Evolutionary conservation across 2,113 vertebrate genomes (phyloP).

Genomic region (Chionis minor): DNA sequence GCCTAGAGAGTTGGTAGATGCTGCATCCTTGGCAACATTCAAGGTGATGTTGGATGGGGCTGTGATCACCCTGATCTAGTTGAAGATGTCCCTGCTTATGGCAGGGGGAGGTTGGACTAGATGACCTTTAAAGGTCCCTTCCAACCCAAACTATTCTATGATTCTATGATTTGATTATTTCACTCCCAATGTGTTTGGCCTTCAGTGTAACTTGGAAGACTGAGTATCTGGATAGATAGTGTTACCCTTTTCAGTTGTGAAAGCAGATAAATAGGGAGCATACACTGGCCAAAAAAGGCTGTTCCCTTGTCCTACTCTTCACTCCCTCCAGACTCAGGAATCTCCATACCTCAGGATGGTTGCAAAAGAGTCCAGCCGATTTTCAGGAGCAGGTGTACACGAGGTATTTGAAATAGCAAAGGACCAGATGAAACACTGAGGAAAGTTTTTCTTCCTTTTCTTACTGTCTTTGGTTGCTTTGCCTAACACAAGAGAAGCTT

Average conservation of each 20-base stretch:
- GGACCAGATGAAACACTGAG: background rate
- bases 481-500: background rate
- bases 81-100: background rate
- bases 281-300: rapidly evolving
- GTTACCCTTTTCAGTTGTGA: background rate
- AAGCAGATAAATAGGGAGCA: background rate
- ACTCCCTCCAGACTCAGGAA: background rate
- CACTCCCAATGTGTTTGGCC: background rate
- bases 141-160: background rate
- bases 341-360: background rate
- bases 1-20: background rate
- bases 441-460: background rate
- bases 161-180: background rate
- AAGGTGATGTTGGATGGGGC: no score
- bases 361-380: background rate
- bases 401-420: background rate
- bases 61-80: background rate
- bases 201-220: background rate
- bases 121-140: background rate
- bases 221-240: rapidly evolving
- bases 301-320: background rate
- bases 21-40: background rate
- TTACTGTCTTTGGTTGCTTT: background rate
- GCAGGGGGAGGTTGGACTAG: background rate
- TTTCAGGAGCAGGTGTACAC: background rate